Evolutionary conservation across 1,140 invertebrate species (phyloP), one percentile per base, ranked within the genome.

Genomic region (Drosophila nebulosa): DNA sequence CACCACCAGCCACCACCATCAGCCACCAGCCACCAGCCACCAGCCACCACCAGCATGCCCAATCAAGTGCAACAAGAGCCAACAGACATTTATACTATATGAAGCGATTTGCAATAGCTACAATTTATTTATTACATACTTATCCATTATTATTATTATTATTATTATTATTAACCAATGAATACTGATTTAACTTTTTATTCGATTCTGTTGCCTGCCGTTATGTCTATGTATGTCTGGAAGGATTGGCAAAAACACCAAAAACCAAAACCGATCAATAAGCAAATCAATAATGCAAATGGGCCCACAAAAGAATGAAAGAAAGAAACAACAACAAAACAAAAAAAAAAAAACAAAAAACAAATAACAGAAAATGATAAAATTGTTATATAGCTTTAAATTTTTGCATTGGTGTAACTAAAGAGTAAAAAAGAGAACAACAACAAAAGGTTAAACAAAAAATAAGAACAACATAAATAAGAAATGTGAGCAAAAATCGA

Each of bases 351-450:
- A 22, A 16, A 59, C 64, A 24, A 50, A 73, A 53, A 53, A 64
- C 62, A 42, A 53, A 2, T 4, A 24, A 24, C 24, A 52, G 22
- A 59, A 68, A 76, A 64, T 67, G 56, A 67, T 60, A 66, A 74
- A 75, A 76, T 76, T 76, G 73, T 76, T 76, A 76, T 74, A 74
- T 76, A 76, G 73, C 73, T 75, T 76, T 76, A 76, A 76, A 69
- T 60, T 60, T 69, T 51, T 75, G 72, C 71, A 52, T 74, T 74
- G 70, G 64, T 61, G 39, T 46, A 46, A 46, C 39, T 46, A 46
- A 46, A 10, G n/a, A 36, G 35, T 36, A 36, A 36, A 36, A 36
- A 18, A 3, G 5, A 27, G 26, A 42, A 67, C 30, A 55, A 57
- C 7, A 36, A 30, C 42, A 59, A 51, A 16, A 60, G 66, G 64